Base-by-base conservation (phyloP, 2,797 vertebrate genomes). In the Xenops minutus region DNA sequence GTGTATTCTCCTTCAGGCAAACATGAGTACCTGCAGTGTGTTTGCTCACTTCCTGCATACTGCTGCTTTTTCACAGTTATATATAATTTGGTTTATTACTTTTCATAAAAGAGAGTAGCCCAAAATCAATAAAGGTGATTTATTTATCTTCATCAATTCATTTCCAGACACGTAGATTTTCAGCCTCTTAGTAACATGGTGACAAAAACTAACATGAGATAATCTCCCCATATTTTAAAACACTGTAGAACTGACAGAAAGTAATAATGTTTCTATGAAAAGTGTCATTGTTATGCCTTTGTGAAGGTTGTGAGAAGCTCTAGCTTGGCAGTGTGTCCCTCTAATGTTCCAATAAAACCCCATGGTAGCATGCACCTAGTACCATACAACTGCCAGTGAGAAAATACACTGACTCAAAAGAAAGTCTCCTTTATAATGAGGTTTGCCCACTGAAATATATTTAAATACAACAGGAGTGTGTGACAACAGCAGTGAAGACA, bases 1-100 rank as follows among this genome's bases (percentile, higher is more conserved):
- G 76, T 26, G 68, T 52, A 81, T 68, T 91, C 55, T 51, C 85
- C 91, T 83, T 78, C 85, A 68, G 76, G 89, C 82, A 91, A 92
- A 84, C 36, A 80, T 1, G 3, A 88, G 46, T 44, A 91, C 51
- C 82, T 91, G 75, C 81, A 88, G 54, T 78, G 71, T 8, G 2
- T 88, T 72, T 75, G 87, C 69, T 94, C 68, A 59, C 72, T 76
- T 93, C 79, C 68, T 52, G 66, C 3, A 1, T 71, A 59, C 55
- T 91, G 61, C 69, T 85, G 51, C 43, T 91, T 85, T 94, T 94
- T 68, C 2, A 1, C 43, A 74, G 51, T 61, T 88, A 62, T 30
- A 52, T 44, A 44, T 62, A 62, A 62, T 81, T 62, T 55, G 5
- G 7, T 93, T 78, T 68, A 89, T 67, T 95, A 79, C 73, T 94